These are phyloP conservation scores for Eulemur macaco DNA, from an alignment of 2,113 vertebrate species.

Conservation along the genomic window DNA sequence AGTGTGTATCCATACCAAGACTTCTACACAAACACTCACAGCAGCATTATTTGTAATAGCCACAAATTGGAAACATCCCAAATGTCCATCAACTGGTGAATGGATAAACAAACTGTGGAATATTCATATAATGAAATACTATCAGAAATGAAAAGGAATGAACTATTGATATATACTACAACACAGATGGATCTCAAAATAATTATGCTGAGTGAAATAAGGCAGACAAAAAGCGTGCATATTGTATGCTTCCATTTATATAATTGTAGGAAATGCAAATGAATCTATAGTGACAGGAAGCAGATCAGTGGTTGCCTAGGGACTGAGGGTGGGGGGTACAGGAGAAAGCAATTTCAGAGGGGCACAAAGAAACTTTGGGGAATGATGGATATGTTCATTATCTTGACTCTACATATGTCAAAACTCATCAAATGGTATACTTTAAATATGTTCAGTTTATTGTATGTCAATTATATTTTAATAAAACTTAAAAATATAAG, in stretches of 20 bases:
- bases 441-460: conserved; percentile 69
- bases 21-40: conserved; percentile 5
- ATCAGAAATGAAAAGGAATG: conserved; percentile 57
- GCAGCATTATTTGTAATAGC: neutral
- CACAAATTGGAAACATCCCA: conserved; percentile 29
- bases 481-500: conserved; percentile 47
- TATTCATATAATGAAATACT: conserved; percentile 46
- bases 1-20: neutral
- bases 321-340: neutral
- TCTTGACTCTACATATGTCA: conserved; percentile 65
- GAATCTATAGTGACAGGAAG: conserved; percentile 61
- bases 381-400: conserved; percentile 64
- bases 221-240: conserved; percentile 50
- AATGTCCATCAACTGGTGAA: conserved; percentile 31
- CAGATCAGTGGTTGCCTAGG: conserved; percentile 60
- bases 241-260: conserved; percentile 70
- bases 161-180: conserved; percentile 52
- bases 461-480: conserved; percentile 60
- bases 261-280: conserved; percentile 72
- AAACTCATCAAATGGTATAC: conserved; percentile 69
- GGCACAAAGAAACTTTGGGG: conserved; percentile 49
- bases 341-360: conserved; percentile 42
- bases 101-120: conserved; percentile 19
- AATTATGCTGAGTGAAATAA: conserved; percentile 74
- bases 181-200: conserved; percentile 72